A percentile compares a stretch with the other conserved stretches of the same genome.
These are phyloP conservation scores for Gobionotothen gibberifrons DNA, from an alignment of 2,797 vertebrate genomes.

Conservation along the genomic window DNA sequence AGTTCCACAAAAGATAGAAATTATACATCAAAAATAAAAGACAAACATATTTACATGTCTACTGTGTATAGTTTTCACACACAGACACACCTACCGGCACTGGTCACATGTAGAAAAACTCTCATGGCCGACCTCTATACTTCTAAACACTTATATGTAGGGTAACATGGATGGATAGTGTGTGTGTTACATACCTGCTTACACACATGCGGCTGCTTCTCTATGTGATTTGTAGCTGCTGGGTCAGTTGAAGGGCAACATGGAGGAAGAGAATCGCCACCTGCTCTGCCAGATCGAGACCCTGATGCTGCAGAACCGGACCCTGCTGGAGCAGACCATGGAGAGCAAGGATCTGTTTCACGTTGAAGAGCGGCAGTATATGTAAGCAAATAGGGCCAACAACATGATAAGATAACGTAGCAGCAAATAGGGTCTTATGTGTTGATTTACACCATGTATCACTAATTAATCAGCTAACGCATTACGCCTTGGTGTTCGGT, in stretches of 20 bases:
- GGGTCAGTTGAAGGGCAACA: constrained; percentile 96
- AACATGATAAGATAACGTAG: neutral
- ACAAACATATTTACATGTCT: too few relatives aligned
- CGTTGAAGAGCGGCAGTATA: constrained; percentile 97
- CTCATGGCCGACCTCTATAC: too few relatives aligned
- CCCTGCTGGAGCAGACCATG: constrained; percentile 96
- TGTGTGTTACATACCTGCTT: neutral
- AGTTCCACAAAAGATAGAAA: too few relatives aligned
- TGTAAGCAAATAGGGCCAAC: constrained; percentile 79
- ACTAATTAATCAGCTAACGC: neutral
- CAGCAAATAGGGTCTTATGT: neutral
- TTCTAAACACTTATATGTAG: too few relatives aligned
- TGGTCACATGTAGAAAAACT: too few relatives aligned
- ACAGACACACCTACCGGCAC: too few relatives aligned
- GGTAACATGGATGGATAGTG: neutral
- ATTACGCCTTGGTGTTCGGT: neutral
- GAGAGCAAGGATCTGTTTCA: constrained; percentile 99
- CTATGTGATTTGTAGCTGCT: constrained; percentile 84
- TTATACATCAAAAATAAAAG: too few relatives aligned
- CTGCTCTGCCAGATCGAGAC: constrained; percentile 96
- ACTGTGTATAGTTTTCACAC: too few relatives aligned
- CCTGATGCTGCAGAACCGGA: constrained; percentile 96
- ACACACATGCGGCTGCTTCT: neutral
- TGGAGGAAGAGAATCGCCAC: constrained; percentile 98
- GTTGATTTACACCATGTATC: neutral